Percentiles rank a stretch among this genome's conserved stretches.
Evolutionary conservation across 2,797 vertebrate genomes (phyloP).

Genomic region (Cetoscarus ocellatus): DNA sequence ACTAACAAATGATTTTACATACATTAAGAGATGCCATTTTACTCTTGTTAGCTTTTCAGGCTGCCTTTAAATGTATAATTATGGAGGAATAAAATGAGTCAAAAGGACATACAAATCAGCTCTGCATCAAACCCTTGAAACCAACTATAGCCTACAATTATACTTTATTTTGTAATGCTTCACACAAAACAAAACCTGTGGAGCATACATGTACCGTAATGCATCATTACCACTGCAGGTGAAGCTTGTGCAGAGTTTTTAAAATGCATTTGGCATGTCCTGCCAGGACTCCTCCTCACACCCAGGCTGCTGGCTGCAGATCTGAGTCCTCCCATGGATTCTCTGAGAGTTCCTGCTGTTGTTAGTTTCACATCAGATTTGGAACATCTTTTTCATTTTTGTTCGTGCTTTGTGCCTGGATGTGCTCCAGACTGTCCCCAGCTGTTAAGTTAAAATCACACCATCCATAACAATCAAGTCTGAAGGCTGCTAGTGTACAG

Average conservation of each 20-base stretch:
- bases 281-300: not conserved
- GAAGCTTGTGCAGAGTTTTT: not conserved
- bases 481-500: not conserved
- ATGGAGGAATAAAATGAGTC: not conserved
- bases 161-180: not conserved
- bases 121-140: not conserved
- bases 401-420: not conserved
- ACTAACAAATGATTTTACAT: too few species aligned
- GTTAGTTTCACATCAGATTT: not conserved
- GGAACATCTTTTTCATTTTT: not conserved
- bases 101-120: not conserved
- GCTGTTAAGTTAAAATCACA: not conserved
- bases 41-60: too few species aligned
- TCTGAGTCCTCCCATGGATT: not conserved
- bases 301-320: slow-evolving; percentile 1
- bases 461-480: not conserved
- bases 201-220: not conserved
- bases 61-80: too few species aligned
- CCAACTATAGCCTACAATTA: not conserved
- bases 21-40: too few species aligned
- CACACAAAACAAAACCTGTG: not conserved
- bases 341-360: slow-evolving; percentile 3
- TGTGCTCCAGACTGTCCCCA: not conserved
- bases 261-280: slow-evolving; percentile 13
- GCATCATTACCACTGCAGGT: not conserved